Conservation (phyloP, 2,797 vertebrate species). For the Liasis olivaceus region DNA sequence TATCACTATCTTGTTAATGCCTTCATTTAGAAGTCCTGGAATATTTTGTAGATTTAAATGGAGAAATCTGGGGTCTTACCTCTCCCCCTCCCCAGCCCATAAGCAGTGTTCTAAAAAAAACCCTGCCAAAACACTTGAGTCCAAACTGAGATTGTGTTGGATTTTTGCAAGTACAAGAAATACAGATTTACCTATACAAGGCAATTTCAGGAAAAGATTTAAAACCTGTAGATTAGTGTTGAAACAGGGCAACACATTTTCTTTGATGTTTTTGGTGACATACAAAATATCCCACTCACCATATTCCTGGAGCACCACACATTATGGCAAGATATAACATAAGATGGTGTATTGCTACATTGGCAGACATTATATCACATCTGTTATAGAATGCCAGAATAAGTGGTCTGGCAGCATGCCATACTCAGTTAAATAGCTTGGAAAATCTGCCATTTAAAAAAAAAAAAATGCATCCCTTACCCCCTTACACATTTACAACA, state of each 20-base stretch:
- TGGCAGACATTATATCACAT: slow-evolving; percentile 16
- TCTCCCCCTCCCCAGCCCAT: neutral
- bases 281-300: slow-evolving; percentile 22
- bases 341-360: slow-evolving; percentile 43
- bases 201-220: neutral
- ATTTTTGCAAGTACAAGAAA: slow-evolving; percentile 36
- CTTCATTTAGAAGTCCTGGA: slow-evolving; percentile 17
- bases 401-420: slow-evolving; percentile 35
- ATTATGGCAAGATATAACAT: slow-evolving; percentile 2
- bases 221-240: slow-evolving; percentile 12
- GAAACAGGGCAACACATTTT: slow-evolving; percentile 50
- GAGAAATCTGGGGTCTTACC: slow-evolving; percentile 1
- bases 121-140: slow-evolving; percentile 36
- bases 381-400: slow-evolving; percentile 32
- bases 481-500: slow-evolving; percentile 33
- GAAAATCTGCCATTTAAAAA: slow-evolving; percentile 45
- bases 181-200: neutral
- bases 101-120: neutral
- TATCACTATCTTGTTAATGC: slow-evolving; percentile 7
- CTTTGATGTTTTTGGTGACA: slow-evolving; percentile 33
- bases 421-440: slow-evolving; percentile 48
- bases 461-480: neutral
- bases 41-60: neutral
- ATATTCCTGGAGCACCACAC: slow-evolving; percentile 4
- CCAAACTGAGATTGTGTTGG: slow-evolving; percentile 28